Evolutionary conservation across 2,888 invertebrate species (phyloP), one percentile per base, ranked within the genome.

Genomic region (Scaptomyza polygonia): DNA sequence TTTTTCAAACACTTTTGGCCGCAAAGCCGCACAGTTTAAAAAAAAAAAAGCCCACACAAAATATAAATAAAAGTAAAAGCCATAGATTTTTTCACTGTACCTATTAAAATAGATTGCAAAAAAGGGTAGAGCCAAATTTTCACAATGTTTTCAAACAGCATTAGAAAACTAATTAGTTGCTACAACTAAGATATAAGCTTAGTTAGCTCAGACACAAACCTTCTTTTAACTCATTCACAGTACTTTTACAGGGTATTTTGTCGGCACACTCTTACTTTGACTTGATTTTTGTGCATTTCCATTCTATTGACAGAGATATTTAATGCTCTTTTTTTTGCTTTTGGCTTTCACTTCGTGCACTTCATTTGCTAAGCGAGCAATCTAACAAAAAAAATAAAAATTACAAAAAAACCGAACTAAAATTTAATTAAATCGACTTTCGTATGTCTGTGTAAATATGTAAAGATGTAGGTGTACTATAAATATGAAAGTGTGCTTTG

Each of bases 351-450:
- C 14, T 40, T 45, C 52, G 56, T 64, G 44, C 79, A 67, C 64
- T 83, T 81, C 77, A 77, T 79, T 83, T 74, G 61, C 61, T 49
- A 55, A 72, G 36, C 64, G 43, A 55, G 54, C 49, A 57, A 63
- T 32, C 39, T 21, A 34, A 53, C 53, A 30, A 58, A 49, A n/a
- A 16, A 56, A 51, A 21, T 30, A 27, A 8, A 6, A 6, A 34
- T 0, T n/a, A n/a, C 21, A 21, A 34, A 34, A n/a, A n/a, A n/a
- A 14, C 36, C 25, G 56, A 21, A 21, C 65, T 21, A 55, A 77
- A 80, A 69, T 75, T 74, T 81, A 81, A 81, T 81, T 86, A 81
- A 86, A 86, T 81, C 85, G 69, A 67, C 56, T 62, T 56, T 64
- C 34, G 55, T 54, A 53, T 42, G 42, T 47, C 61, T 62, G 48